A percentile compares a stretch with the other conserved stretches of the same genome.
These are phyloP conservation scores for Sphaerolaimus hirsutus DNA, from an alignment of 2,888 invertebrate species.

Conservation along the genomic window DNA sequence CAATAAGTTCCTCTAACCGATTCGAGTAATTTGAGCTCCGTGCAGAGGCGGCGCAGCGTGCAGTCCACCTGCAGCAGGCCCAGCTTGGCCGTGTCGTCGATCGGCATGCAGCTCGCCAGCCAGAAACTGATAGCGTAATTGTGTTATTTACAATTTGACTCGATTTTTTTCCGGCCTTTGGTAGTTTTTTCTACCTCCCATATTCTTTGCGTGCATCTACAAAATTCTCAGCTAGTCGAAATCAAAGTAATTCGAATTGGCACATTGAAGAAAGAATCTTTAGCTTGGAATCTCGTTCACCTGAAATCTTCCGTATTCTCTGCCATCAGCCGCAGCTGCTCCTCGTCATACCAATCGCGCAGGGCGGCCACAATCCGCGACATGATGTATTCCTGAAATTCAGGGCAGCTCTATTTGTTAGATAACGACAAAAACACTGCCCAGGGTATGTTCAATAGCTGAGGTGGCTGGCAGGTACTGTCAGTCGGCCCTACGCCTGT, in stretches of 20 bases:
- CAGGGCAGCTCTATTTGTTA: no score
- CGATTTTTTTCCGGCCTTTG: no score
- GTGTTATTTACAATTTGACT: no score
- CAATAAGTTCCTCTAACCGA: constrained; percentile 17
- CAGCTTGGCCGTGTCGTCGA: constrained; percentile 41
- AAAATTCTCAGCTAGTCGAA: no score
- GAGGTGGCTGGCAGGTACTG: no score
- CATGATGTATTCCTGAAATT: constrained; percentile 14
- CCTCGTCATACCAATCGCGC: constrained; percentile 24
- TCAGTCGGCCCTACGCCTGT: no score
- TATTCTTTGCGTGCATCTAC: no score
- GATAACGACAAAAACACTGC: no score
- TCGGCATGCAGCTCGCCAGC: constrained; percentile 50
- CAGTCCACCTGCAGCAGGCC: constrained; percentile 42
- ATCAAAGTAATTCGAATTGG: no score
- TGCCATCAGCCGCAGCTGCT: constrained; percentile 32
- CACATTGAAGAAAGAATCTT: no score
- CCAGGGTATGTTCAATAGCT: no score
- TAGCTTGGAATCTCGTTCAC: background rate
- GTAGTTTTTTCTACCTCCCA: no score
- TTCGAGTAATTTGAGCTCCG: constrained; percentile 32
- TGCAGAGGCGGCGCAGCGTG: constrained; percentile 41
- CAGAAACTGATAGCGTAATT: constrained; percentile 39
- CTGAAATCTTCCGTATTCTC: constrained; percentile 40
- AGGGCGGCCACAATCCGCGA: constrained; percentile 24